phyloP scores from a whole-genome alignment of 2,797 vertebrate genomes.

The Agapornis canus region DNA sequence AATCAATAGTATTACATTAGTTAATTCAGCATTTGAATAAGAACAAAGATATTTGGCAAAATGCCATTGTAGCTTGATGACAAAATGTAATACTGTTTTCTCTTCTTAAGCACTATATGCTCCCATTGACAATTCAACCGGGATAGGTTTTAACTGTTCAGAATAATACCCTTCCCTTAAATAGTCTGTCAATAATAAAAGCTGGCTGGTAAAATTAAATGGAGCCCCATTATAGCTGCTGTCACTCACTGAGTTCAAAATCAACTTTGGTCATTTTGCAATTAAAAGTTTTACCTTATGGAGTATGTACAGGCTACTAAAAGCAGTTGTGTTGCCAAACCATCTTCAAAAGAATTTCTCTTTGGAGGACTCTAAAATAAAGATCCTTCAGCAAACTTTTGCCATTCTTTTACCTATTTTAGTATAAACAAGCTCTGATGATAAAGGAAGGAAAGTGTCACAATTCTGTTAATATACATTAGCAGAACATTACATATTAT shows the following conservation, averaged over 20 bases:
- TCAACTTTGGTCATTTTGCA: background rate
- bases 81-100: background rate
- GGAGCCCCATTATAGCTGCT: background rate
- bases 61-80: background rate
- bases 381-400: background rate
- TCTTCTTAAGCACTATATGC: background rate
- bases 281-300: background rate
- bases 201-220: background rate
- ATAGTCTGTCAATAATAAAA: background rate
- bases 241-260: background rate
- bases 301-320: background rate
- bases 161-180: background rate
- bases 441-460: background rate
- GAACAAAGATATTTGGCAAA: background rate
- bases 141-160: background rate
- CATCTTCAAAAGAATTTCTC: background rate
- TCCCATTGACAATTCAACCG: background rate
- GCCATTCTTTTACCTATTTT: background rate
- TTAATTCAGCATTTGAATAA: background rate
- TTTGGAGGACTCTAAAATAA: background rate
- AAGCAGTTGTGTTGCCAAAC: background rate
- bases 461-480: background rate
- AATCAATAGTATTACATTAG: background rate
- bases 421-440: background rate
- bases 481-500: background rate